Conservation (phyloP, 92 coral and sea anemone species). For the Epizoanthus ramosus region DNA sequence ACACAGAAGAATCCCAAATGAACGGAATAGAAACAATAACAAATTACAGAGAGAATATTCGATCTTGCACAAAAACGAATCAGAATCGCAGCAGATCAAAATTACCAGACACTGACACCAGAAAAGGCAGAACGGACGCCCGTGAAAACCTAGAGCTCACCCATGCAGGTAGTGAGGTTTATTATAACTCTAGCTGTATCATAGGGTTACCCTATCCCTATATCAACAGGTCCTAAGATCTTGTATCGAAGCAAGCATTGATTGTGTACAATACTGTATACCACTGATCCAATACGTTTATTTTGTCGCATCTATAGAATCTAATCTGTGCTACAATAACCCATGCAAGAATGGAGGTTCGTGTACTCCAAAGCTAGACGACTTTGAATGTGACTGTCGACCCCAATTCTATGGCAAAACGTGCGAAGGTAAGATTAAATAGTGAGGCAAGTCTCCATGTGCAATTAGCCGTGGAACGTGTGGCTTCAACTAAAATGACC, state of each 20-base stretch:
- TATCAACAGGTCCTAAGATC: too few species aligned
- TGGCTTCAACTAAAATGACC: too few species aligned
- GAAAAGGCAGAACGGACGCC: too few species aligned
- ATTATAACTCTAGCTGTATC: neutral
- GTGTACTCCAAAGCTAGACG: constrained; percentile 89
- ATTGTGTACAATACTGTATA: neutral
- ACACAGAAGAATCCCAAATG: too few species aligned
- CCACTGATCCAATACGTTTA: neutral
- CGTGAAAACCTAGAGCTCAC: too few species aligned
- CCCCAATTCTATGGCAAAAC: constrained; percentile 85
- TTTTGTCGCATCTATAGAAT: constrained; percentile 46
- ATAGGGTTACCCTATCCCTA: too few species aligned
- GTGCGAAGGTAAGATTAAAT: constrained; percentile 71
- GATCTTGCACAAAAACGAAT: too few species aligned
- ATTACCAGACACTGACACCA: too few species aligned
- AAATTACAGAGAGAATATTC: too few species aligned
- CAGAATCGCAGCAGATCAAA: too few species aligned
- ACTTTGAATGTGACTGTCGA: constrained; percentile 92
- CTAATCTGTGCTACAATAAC: constrained; percentile 80
- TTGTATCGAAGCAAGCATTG: neutral
- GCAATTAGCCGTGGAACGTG: neutral
- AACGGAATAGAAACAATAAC: too few species aligned
- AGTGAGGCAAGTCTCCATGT: neutral
- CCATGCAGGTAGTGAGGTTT: too few species aligned
- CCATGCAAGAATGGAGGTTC: constrained; percentile 92